These are phyloP conservation scores for Yponomeuta evonymella DNA, from an alignment of 2,888 invertebrate genomes.

Conservation along the genomic window DNA sequence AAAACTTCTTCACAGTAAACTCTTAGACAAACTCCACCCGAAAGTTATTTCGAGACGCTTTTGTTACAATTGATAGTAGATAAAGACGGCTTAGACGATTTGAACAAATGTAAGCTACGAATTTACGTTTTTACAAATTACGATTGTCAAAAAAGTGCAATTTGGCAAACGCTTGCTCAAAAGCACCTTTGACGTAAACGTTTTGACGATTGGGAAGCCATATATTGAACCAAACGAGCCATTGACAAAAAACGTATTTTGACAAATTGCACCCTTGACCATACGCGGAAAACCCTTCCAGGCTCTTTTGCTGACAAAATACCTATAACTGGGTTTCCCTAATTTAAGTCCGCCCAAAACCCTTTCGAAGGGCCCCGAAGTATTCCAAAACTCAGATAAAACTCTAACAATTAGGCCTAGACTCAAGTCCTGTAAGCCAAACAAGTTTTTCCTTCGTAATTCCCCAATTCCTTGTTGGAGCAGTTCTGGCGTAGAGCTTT, in stretches of 20 bases:
- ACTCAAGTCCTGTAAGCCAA: not conserved
- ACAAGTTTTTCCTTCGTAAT: not conserved
- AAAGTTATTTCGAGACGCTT: not conserved
- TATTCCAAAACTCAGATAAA: not conserved
- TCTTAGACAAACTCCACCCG: not conserved
- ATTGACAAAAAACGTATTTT: no score
- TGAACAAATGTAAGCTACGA: no score
- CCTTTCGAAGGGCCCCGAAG: not conserved
- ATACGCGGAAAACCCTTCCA: no score
- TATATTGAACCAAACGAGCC: no score
- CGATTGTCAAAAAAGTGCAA: no score
- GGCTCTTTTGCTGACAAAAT: no score
- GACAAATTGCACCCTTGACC: no score
- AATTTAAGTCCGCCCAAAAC: not conserved
- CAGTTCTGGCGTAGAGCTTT: not conserved
- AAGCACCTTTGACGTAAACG: no score
- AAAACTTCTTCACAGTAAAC: not conserved
- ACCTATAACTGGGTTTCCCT: no score
- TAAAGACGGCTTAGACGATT: not conserved
- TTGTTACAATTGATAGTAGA: not conserved
- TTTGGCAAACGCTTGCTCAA: no score
- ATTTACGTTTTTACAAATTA: no score
- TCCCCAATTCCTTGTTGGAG: not conserved
- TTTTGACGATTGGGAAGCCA: no score
- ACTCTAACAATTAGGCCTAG: constrained; percentile 3